phyloP scores from a whole-genome alignment of 2,113 vertebrate genomes.

The Upupa epops region DNA sequence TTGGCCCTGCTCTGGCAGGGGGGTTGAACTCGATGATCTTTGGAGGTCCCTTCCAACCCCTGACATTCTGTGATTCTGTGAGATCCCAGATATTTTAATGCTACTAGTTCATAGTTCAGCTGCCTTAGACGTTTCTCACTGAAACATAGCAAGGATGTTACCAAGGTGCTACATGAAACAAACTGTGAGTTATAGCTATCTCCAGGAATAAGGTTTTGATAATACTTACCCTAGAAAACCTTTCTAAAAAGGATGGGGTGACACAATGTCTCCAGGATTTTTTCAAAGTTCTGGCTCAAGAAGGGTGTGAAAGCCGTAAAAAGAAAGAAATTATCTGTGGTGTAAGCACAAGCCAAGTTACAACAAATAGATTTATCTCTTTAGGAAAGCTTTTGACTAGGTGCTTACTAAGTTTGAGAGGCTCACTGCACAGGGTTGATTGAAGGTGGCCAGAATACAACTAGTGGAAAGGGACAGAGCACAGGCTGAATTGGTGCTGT shows the following conservation, averaged over 20 bases:
- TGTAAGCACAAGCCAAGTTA: not conserved
- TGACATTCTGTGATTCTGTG: too few relatives aligned
- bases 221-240: not conserved
- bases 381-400: not conserved
- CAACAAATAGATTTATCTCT: not conserved
- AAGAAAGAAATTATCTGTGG: not conserved
- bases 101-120: not conserved
- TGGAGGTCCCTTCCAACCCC: too few relatives aligned
- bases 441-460: not conserved
- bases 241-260: accelerated
- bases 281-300: not conserved
- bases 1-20: too few relatives aligned
- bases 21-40: too few relatives aligned
- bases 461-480: not conserved
- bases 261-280: not conserved
- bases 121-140: not conserved
- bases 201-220: not conserved
- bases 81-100: too few relatives aligned
- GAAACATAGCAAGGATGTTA: not conserved
- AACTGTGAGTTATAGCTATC: not conserved
- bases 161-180: not conserved
- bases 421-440: not conserved
- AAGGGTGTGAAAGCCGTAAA: not conserved
- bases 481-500: not conserved
- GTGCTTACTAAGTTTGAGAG: not conserved